Evolutionary conservation across 23 tunicate genomes (phyloP).

Genomic region (Phallusia fumigata): DNA sequence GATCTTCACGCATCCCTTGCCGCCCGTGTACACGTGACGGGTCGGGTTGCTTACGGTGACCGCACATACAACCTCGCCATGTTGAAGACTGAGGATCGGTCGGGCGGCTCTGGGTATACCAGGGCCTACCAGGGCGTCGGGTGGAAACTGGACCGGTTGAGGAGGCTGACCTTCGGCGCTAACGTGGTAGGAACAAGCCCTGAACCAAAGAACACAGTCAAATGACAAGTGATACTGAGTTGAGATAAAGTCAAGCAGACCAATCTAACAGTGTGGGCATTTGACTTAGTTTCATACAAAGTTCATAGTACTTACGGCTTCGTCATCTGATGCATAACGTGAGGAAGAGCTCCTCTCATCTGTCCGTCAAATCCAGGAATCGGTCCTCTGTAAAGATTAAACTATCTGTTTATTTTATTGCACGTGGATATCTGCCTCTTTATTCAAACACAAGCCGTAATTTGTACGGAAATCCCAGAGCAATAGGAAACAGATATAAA

Average conservation of each 20-base stretch:
- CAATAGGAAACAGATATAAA: background rate
- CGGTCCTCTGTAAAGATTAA: constrained; percentile 2
- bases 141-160: constrained; percentile 89
- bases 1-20: constrained; percentile 94
- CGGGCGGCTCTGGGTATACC: constrained; percentile 85
- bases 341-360: constrained; percentile 48
- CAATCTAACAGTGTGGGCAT: no score
- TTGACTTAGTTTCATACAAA: background rate
- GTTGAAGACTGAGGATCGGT: constrained; percentile 64
- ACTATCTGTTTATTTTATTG: no score
- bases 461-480: no score
- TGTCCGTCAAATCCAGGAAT: constrained; percentile 60
- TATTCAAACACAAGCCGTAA: no score
- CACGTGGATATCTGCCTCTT: no score
- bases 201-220: constrained; percentile 10
- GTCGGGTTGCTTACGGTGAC: constrained; percentile 94
- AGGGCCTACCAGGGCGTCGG: constrained; percentile 81
- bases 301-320: constrained; percentile 58
- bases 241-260: no score
- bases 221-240: no score
- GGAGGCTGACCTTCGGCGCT: constrained; percentile 93
- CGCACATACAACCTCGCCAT: constrained; percentile 98
- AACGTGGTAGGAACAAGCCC: constrained; percentile 79
- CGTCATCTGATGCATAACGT: constrained; percentile 53
- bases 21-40: constrained; percentile 92